phyloP scores from a whole-genome alignment of 2,888 invertebrate genomes.

The Sisyra terminalis region DNA sequence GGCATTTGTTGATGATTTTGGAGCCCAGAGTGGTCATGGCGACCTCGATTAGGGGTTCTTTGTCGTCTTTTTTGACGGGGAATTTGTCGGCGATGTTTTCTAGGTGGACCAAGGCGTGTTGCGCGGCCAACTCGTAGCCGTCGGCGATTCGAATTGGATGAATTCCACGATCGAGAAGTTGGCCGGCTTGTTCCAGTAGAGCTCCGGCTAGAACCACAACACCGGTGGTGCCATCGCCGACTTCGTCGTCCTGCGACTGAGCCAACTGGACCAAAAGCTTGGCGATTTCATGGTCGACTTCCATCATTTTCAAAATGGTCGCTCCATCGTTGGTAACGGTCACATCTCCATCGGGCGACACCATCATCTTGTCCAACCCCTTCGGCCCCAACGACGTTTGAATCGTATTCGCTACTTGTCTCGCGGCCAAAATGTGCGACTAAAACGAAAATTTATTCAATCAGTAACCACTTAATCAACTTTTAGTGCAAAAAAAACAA shows the following conservation, averaged over 20 bases:
- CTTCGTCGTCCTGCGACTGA: slow-evolving; percentile 98
- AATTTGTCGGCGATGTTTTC: slow-evolving; percentile 81
- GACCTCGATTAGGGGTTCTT: slow-evolving; percentile 79
- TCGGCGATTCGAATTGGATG: slow-evolving; percentile 98
- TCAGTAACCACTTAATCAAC: too few relatives aligned
- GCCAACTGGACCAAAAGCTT: slow-evolving; percentile 96
- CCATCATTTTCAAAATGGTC: slow-evolving; percentile 98
- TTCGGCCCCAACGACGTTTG: slow-evolving; percentile 93
- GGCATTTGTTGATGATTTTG: slow-evolving; percentile 95
- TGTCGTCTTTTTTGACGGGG: slow-evolving; percentile 65
- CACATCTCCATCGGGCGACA: slow-evolving; percentile 91
- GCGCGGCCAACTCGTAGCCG: slow-evolving; percentile 94
- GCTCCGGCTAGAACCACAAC: slow-evolving; percentile 83
- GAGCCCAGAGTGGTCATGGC: slow-evolving; percentile 98
- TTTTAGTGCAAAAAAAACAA: slow-evolving; percentile 58
- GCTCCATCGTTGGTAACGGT: slow-evolving; percentile 98
- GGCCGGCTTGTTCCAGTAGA: slow-evolving; percentile 86
- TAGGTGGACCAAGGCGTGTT: slow-evolving; percentile 69
- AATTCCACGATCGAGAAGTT: slow-evolving; percentile 86
- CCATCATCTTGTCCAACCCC: slow-evolving; percentile 95
- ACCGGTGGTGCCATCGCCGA: slow-evolving; percentile 98
- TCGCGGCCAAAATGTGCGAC: slow-evolving; percentile 97
- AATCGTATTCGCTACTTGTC: slow-evolving; percentile 77
- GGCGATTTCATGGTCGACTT: slow-evolving; percentile 96
- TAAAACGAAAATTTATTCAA: slow-evolving; percentile 33